These are phyloP conservation scores for Xiphophorus maculatus DNA, from an alignment of 2,113 vertebrate species.

Conservation along the genomic window DNA sequence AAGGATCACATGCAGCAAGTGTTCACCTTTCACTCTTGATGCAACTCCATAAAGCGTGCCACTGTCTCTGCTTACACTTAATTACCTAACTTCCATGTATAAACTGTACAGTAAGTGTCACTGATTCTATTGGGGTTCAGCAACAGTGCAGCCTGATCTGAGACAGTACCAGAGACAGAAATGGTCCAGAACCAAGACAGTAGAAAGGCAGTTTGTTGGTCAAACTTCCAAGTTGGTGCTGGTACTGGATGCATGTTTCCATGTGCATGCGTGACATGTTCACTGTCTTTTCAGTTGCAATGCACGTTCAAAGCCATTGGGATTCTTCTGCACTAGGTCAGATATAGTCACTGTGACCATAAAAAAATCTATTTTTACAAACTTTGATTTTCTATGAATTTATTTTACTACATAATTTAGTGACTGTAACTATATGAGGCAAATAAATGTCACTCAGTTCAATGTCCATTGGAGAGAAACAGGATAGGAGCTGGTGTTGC, in stretches of 20 bases:
- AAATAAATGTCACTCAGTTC: constrained; percentile 68
- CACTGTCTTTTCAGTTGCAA: constrained; percentile 47
- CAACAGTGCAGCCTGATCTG: constrained; percentile 55
- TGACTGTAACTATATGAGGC: constrained; percentile 67
- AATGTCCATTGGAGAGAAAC: constrained; percentile 36
- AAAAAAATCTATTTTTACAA: constrained; percentile 73
- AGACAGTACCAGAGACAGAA: constrained; percentile 6
- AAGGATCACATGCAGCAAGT: constrained; percentile 30
- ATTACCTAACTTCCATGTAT: constrained; percentile 62
- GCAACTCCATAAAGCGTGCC: constrained; percentile 57
- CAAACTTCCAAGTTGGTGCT: constrained; percentile 29
- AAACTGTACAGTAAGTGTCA: constrained; percentile 57
- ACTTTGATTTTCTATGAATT: constrained; percentile 72
- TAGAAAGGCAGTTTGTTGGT: constrained; percentile 6
- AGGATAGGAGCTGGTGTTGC: constrained; percentile 1
- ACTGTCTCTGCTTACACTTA: constrained; percentile 46
- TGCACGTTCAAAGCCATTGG: constrained; percentile 66
- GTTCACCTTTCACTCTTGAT: constrained; percentile 45
- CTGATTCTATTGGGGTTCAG: constrained; percentile 2
- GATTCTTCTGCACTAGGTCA: constrained; percentile 75
- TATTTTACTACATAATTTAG: constrained; percentile 77
- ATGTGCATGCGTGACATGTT: constrained; percentile 51
- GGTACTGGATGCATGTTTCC: constrained; percentile 54
- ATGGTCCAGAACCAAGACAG: constrained; percentile 15
- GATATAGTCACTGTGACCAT: constrained; percentile 76